These are phyloP conservation scores for Merops nubicus DNA, from an alignment of 2,113 vertebrate genomes.

Conservation along the genomic window DNA sequence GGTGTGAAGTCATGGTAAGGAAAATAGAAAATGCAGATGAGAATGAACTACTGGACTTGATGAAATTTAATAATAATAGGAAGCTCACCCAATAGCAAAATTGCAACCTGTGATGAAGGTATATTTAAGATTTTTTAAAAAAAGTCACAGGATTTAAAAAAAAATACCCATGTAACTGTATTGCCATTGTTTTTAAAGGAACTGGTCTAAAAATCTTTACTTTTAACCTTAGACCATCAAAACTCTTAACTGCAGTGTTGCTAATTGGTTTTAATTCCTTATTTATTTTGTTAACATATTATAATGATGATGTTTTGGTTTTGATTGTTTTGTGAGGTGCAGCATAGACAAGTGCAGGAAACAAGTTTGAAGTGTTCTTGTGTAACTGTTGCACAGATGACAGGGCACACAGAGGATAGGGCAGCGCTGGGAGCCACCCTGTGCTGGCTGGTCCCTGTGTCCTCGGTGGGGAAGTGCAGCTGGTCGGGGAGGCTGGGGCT, in stretches of 20 bases:
- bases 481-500: neutral
- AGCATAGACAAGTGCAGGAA: neutral
- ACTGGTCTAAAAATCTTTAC: neutral
- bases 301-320: neutral
- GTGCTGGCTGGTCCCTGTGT: rapidly evolving
- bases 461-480: rapidly evolving
- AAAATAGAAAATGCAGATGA: neutral
- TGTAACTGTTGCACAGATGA: rapidly evolving
- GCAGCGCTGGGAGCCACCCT: rapidly evolving
- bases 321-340: neutral
- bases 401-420: neutral
- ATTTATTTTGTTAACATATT: neutral
- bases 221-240: neutral
- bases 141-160: neutral
- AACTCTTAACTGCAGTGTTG: neutral
- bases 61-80: neutral
- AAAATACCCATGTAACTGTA: neutral
- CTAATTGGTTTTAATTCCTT: neutral
- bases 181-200: neutral
- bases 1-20: neutral
- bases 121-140: neutral
- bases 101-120: neutral
- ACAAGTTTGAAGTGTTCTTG: neutral
- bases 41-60: neutral
- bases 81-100: neutral